Evolutionary conservation across 2,888 invertebrate genomes (phyloP).

Genomic region (Rhamnusium bicolor): DNA sequence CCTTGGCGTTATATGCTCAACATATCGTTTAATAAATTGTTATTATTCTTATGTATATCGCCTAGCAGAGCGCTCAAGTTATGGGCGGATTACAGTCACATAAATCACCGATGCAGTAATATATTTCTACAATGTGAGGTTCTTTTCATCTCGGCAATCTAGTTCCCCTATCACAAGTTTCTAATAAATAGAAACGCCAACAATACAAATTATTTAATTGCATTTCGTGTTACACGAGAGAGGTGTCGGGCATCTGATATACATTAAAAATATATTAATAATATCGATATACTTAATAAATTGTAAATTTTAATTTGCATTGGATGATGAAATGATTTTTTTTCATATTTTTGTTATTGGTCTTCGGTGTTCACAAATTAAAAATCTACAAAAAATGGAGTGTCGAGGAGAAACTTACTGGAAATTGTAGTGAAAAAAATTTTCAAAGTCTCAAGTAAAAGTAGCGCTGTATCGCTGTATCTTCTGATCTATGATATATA

Average conservation of each 20-base stretch:
- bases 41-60: constrained; percentile 17
- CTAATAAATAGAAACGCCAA: neutral
- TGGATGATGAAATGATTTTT: no score
- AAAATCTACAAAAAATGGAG: no score
- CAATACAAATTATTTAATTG: constrained; percentile 12
- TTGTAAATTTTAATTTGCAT: no score
- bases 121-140: constrained; percentile 18
- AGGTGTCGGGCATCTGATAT: constrained; percentile 71
- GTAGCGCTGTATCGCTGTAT: no score
- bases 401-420: no score
- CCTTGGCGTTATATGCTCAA: neutral
- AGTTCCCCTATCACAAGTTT: neutral
- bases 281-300: no score
- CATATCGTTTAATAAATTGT: constrained; percentile 9
- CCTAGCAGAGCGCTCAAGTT: constrained; percentile 1
- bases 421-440: no score
- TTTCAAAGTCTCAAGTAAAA: no score
- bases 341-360: no score
- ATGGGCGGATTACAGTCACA: constrained; percentile 39
- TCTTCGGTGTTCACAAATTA: no score
- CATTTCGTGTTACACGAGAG: neutral
- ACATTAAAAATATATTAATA: no score
- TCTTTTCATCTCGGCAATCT: constrained; percentile 13
- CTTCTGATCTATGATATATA: no score
- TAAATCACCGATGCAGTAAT: constrained; percentile 45